Percentiles rank a stretch among this genome's conserved stretches.
phyloP scores from a whole-genome alignment of 2,113 vertebrate species.

The Apaloderma vittatum region DNA sequence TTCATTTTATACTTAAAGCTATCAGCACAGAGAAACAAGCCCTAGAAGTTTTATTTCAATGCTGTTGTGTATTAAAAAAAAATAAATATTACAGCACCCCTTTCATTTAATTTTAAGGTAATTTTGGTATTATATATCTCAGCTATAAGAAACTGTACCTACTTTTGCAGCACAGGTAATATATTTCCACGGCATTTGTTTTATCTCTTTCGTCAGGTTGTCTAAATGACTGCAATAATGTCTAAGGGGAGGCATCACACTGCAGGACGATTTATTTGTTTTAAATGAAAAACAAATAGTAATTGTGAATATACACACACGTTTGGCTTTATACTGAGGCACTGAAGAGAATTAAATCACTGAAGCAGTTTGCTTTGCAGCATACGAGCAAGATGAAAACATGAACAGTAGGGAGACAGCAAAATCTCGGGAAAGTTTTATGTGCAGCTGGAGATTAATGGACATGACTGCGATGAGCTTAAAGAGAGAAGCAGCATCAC shows the following conservation, averaged over 20 bases:
- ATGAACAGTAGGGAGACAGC: conserved; percentile 78
- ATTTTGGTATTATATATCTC: background rate
- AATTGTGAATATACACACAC: conserved; percentile 45
- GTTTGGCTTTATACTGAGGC: conserved; percentile 19
- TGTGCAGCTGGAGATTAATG: conserved; percentile 83
- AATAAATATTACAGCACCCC: background rate
- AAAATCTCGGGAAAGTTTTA: conserved; percentile 79
- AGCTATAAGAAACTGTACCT: background rate
- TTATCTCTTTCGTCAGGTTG: conserved; percentile 18
- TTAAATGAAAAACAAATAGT: conserved; percentile 64
- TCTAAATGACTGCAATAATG: conserved; percentile 47
- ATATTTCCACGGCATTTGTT: conserved; percentile 32
- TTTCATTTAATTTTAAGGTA: background rate
- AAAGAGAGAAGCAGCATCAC: conserved; percentile 70
- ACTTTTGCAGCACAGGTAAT: background rate
- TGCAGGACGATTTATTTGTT: conserved; percentile 46
- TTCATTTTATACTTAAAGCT: background rate
- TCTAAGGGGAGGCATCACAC: conserved; percentile 21
- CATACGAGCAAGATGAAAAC: conserved; percentile 78
- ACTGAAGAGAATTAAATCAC: conserved; percentile 73
- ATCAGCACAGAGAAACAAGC: background rate
- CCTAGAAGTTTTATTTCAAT: background rate
- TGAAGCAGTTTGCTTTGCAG: conserved; percentile 72
- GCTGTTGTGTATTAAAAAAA: background rate
- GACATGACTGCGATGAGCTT: conserved; percentile 79